These are phyloP conservation scores for Centrocercus urophasianus DNA, from an alignment of 2,113 vertebrate species.

Conservation along the genomic window DNA sequence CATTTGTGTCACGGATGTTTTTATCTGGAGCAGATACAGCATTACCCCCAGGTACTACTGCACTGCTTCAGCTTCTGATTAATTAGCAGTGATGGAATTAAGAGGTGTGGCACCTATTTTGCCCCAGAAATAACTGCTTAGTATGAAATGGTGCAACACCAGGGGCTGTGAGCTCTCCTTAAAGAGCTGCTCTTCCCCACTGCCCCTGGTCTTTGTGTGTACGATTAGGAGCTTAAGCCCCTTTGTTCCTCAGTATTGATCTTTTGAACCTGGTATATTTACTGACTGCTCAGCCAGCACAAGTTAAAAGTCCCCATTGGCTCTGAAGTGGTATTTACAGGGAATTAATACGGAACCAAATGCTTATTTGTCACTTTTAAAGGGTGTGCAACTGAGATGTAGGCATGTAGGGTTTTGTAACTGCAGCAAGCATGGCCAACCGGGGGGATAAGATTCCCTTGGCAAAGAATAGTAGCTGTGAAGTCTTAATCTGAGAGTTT, in stretches of 20 bases:
- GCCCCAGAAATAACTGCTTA: neutral
- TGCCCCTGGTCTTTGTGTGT: neutral
- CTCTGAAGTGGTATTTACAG: neutral
- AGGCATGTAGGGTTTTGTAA: neutral
- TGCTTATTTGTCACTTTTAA: neutral
- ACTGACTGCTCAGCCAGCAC: neutral
- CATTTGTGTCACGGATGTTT: neutral
- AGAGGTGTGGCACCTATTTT: neutral
- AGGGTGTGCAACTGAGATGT: neutral
- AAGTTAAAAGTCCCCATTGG: neutral
- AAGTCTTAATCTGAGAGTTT: neutral
- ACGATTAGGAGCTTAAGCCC: fast-evolving
- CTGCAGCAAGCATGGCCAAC: neutral
- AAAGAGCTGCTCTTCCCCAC: neutral
- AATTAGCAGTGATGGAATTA: neutral
- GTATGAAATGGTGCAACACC: neutral
- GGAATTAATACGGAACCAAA: neutral
- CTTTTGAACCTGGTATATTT: neutral
- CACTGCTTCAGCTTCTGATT: neutral
- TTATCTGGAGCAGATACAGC: neutral
- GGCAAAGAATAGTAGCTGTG: neutral
- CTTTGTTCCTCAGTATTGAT: neutral
- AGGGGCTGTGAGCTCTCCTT: neutral
- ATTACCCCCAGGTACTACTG: neutral
- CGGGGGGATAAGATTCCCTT: neutral